Percentiles rank a stretch among this genome's conserved stretches.
Evolutionary conservation across 2,113 vertebrate species (phyloP).

Genomic region (Atherinomorus stipes): DNA sequence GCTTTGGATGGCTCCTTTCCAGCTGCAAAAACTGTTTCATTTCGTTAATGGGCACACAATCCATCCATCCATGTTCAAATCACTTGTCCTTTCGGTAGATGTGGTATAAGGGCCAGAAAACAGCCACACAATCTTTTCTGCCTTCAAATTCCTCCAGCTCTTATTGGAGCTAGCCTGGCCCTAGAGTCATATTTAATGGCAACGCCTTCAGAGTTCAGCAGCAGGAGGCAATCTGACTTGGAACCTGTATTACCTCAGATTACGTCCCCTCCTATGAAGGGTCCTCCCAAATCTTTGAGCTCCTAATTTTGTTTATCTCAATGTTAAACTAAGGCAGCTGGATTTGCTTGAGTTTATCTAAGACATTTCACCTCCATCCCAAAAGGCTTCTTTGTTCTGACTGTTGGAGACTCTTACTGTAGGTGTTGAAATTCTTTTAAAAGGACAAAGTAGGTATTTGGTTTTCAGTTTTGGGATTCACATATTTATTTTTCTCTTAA

Average conservation of each 20-base stretch:
- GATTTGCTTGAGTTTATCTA: neutral
- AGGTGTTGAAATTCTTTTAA: too few species aligned
- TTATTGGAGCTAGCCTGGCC: neutral
- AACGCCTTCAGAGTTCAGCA: conserved; percentile 13
- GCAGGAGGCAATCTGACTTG: neutral
- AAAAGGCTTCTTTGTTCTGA: too few species aligned
- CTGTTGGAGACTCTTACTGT: too few species aligned
- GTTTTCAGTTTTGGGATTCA: too few species aligned
- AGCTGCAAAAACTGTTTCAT: conserved; percentile 23
- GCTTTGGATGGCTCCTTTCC: conserved; percentile 16
- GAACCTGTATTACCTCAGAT: neutral
- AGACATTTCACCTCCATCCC: too few species aligned
- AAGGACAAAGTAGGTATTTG: too few species aligned
- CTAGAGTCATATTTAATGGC: neutral
- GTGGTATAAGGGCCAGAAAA: conserved; percentile 7
- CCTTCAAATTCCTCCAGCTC: conserved; percentile 4
- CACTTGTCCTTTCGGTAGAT: conserved; percentile 1
- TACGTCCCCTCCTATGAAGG: too few species aligned
- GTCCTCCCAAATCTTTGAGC: too few species aligned
- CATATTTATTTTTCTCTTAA: neutral
- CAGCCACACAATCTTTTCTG: neutral
- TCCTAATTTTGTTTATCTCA: too few species aligned
- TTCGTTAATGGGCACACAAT: conserved; percentile 15
- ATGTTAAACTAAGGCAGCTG: neutral
- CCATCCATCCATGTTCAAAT: conserved; percentile 18